A percentile compares a stretch with the other conserved stretches of the same genome.
These are phyloP conservation scores for Campylomormyrus tamandua DNA, from an alignment of 2,113 vertebrate species.

Conservation along the genomic window DNA sequence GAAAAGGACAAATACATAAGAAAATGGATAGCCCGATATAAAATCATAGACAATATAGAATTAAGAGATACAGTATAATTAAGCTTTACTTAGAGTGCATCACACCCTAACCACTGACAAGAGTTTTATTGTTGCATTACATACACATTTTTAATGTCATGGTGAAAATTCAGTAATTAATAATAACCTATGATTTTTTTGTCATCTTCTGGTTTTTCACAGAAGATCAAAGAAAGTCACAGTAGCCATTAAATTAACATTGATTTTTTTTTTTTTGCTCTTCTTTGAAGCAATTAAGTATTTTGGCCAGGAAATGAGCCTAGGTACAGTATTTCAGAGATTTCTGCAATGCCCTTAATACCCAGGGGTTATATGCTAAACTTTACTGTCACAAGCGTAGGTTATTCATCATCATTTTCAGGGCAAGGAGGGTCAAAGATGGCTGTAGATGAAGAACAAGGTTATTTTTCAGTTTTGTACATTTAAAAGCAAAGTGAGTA, in stretches of 20 bases:
- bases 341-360: constrained; percentile 1
- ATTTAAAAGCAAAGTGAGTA: background rate
- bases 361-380: constrained; percentile 4
- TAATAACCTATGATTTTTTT: background rate
- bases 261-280: background rate
- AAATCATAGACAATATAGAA: background rate
- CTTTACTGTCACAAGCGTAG: constrained; percentile 10
- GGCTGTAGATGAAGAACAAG: constrained; percentile 6
- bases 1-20: background rate
- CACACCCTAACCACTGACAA: background rate
- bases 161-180: background rate
- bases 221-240: background rate
- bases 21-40: background rate
- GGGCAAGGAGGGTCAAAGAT: background rate
- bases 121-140: background rate
- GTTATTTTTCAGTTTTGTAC: constrained; percentile 7
- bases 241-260: background rate
- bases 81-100: background rate
- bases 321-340: background rate
- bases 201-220: background rate
- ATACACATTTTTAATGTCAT: background rate
- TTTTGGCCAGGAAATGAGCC: constrained; percentile 1
- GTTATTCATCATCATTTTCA: constrained; percentile 13
- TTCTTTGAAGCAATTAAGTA: background rate
- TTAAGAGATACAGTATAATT: background rate